Percentiles rank a stretch among this genome's conserved stretches.
phyloP scores from a whole-genome alignment of 2,113 vertebrate genomes.

The Hippocampus zosterae region DNA sequence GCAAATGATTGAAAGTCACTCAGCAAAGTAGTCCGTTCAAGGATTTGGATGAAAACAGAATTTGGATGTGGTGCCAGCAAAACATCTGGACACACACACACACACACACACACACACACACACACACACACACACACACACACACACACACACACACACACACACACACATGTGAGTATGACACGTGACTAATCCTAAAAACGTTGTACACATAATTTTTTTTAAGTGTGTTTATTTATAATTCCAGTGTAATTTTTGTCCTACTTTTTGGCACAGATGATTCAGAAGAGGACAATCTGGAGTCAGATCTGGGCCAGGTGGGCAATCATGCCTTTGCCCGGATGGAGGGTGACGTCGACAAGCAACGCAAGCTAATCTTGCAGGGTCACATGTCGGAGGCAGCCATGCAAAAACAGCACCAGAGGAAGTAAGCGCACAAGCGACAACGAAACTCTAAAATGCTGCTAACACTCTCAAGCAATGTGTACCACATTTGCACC shows the following conservation, averaged over 20 bases:
- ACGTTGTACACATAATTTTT: conserved; percentile 10
- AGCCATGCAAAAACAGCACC: conserved; percentile 90
- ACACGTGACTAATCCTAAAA: conserved; percentile 1
- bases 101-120: conserved; percentile 6
- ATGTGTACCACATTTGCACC: too few relatives aligned
- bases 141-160: too few relatives aligned
- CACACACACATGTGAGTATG: too few relatives aligned
- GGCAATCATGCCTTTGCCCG: conserved; percentile 93
- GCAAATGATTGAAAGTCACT: not conserved
- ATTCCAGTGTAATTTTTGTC: not conserved
- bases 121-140: conserved; percentile 8
- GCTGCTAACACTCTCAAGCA: not conserved
- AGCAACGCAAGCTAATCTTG: conserved; percentile 87
- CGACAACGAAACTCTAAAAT: not conserved
- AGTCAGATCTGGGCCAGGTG: conserved; percentile 84
- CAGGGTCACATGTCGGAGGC: conserved; percentile 93
- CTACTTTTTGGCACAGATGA: conserved; percentile 64
- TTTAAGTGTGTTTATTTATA: not conserved
- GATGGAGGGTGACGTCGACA: conserved; percentile 97
- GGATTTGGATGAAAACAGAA: not conserved
- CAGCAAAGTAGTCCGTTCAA: not conserved
- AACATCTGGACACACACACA: conserved; percentile 20
- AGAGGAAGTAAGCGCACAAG: conserved; percentile 83
- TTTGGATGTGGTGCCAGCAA: not conserved
- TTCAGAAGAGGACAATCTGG: conserved; percentile 83